Percentiles rank a stretch among this genome's conserved stretches.
Conservation (phyloP, 2,888 invertebrate species). For the Platynereis dumerilii region DNA sequence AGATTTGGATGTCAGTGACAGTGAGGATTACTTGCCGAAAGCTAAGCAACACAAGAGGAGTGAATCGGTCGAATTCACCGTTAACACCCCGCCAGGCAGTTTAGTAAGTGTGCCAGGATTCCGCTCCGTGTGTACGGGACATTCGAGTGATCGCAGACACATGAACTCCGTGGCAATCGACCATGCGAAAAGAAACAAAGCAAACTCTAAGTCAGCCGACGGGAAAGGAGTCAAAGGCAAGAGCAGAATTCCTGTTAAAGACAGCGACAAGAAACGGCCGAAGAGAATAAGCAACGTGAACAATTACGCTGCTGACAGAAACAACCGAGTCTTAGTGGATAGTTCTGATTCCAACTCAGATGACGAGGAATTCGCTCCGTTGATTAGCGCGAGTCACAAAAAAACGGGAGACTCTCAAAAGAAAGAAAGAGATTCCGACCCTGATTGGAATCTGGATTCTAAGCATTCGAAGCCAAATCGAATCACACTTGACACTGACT, state of each 20-base stretch:
- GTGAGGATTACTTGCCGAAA: neutral
- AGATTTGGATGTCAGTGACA: neutral
- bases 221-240: neutral
- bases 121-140: constrained; percentile 5
- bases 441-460: too few species aligned
- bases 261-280: neutral
- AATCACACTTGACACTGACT: too few species aligned
- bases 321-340: neutral
- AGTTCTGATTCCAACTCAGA: constrained; percentile 1
- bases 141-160: neutral
- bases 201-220: neutral
- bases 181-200: neutral
- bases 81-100: neutral
- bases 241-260: neutral
- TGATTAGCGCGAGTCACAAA: too few species aligned
- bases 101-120: constrained; percentile 8
- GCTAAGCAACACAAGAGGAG: neutral
- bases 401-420: too few species aligned
- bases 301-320: constrained; percentile 1
- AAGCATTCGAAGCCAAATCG: too few species aligned
- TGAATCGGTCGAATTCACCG: neutral
- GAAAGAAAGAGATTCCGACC: too few species aligned
- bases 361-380: neutral
- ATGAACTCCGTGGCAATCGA: neutral
- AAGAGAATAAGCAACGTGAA: neutral